A percentile compares a stretch with the other conserved stretches of the same genome.
These are phyloP conservation scores for Pegoplata infirma DNA, from an alignment of 2,888 invertebrate genomes.

Conservation along the genomic window DNA sequence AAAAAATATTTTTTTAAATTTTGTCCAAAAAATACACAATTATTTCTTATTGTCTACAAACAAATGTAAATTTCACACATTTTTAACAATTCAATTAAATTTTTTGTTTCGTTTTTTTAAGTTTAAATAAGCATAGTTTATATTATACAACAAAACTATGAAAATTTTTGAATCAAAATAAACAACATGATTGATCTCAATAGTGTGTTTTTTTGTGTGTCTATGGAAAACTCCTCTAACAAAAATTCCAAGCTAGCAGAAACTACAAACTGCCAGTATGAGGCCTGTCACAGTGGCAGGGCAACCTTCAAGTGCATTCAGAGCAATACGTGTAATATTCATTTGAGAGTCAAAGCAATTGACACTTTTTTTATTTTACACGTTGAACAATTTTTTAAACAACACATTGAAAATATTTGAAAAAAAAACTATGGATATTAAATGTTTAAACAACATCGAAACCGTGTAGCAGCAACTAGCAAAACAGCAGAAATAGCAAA, in stretches of 20 bases:
- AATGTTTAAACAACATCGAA: conserved; percentile 20
- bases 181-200: conserved; percentile 25
- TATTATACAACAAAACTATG: neutral
- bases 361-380: conserved; percentile 34
- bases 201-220: neutral
- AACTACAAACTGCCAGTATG: neutral
- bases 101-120: neutral
- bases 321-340: conserved; percentile 29
- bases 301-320: conserved; percentile 49
- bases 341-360: conserved; percentile 49
- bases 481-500: neutral
- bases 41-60: neutral
- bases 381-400: conserved; percentile 3
- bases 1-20: no score
- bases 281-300: neutral
- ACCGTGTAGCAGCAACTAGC: no score
- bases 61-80: conserved; percentile 35
- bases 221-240: neutral
- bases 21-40: no score
- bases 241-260: neutral
- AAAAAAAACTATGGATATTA: neutral
- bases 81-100: conserved; percentile 43
- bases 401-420: conserved; percentile 18
- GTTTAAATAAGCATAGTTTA: neutral
- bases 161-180: conserved; percentile 1